Evolutionary conservation across 2,797 vertebrate species (phyloP).

Genomic region (Mastacembelus armatus): DNA sequence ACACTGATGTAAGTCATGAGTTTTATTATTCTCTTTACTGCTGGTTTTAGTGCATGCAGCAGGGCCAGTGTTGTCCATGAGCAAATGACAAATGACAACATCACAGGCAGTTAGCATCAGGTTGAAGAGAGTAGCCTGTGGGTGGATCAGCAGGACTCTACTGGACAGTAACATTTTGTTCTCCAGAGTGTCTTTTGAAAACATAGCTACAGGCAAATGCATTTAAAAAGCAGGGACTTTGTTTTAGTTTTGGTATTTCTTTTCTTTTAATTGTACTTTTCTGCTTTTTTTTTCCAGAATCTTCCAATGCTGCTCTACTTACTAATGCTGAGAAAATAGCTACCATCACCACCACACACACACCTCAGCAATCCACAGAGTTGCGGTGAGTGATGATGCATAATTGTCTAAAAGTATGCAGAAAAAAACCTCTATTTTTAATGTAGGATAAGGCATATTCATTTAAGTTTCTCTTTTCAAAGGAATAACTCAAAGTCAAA

Average conservation of each 20-base stretch:
- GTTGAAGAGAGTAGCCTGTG: conserved; percentile 49
- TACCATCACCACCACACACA: conserved; percentile 97
- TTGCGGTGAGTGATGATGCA: conserved; percentile 64
- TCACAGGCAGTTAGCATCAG: conserved; percentile 70
- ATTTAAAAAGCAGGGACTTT: conserved; percentile 35
- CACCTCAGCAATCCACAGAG: conserved; percentile 88
- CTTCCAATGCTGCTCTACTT: conserved; percentile 95
- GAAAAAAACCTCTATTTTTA: background rate
- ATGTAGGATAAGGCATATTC: background rate
- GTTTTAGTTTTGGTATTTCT: background rate
- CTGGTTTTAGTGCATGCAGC: conserved; percentile 30
- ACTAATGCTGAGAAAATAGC: conserved; percentile 98
- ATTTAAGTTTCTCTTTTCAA: conserved; percentile 38
- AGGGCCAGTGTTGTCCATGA: conserved; percentile 46
- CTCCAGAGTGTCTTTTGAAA: conserved; percentile 44
- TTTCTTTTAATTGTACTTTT: background rate
- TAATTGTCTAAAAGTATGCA: background rate
- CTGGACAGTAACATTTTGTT: conserved; percentile 52
- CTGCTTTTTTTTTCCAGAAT: conserved; percentile 81
- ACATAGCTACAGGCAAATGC: conserved; percentile 14
- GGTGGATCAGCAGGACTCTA: conserved; percentile 44
- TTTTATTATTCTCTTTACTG: conserved; percentile 13
- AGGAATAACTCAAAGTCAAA: conserved; percentile 96
- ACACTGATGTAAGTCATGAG: conserved; percentile 10
- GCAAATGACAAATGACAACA: conserved; percentile 73